Evolutionary conservation across 2,113 vertebrate species (phyloP), one percentile per base, ranked within the genome.

Genomic region (Nannospalax galili): DNA sequence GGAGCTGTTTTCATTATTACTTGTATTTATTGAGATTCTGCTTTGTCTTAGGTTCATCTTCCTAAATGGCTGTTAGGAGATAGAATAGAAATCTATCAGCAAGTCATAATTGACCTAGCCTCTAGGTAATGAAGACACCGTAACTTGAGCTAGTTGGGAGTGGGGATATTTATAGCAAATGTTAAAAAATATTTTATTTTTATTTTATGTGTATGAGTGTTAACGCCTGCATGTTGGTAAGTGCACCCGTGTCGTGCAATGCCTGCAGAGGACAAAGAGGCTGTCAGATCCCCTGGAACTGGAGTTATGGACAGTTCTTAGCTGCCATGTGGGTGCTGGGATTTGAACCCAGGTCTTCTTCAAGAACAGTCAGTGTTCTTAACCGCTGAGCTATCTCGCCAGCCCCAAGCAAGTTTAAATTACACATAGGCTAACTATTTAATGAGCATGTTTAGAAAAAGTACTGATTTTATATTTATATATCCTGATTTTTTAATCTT

Each of bases 401-500:
- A n/a, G n/a, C n/a, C n/a, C n/a, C n/a, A n/a, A n/a, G n/a, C n/a
- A n/a, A n/a, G n/a, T n/a, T n/a, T n/a, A n/a, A n/a, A 95, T 90
- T 93, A 72, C 92, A 30, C 14, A 42, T 75, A 12, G 91, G 30
- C 32, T 10, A 35, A 81, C 48, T 91, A 81, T 58, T 92, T 96
- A 82, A 88, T 91, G 28, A 95, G 52, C 92, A 82, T 91, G 20
- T 85, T 84, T 14, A 90, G 40, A 80, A 89, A 72, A 84, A 48
- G 0, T 95, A 9, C 48, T 92, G 75, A 78, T 84, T 82, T 84
- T 81, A 72, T 90, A 37, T 91, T 28, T 94, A 58, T 86, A 62
- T 92, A 65, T 92, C 20, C 92, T 95, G 52, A 30, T 92, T 97
- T 87, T 40, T 84, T 73, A 67, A 96, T 97, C 84, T 91, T 91